Percentiles rank a stretch among this genome's conserved stretches.
Evolutionary conservation across 2,113 vertebrate genomes (phyloP).

Genomic region (Spea bombifrons): DNA sequence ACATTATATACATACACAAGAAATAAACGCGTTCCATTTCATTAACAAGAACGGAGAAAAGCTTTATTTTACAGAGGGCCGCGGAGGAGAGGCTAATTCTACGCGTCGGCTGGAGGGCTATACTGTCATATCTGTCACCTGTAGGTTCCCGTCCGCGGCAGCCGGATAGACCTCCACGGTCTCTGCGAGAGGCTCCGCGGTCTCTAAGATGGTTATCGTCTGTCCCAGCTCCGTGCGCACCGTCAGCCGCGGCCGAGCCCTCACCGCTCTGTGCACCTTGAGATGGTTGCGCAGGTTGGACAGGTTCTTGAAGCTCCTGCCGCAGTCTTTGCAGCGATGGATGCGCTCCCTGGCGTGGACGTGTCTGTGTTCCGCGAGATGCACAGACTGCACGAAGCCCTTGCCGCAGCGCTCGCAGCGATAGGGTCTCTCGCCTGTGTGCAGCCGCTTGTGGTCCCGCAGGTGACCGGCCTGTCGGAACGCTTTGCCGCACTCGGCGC

Average conservation of each 20-base stretch:
- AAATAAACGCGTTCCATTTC: neutral
- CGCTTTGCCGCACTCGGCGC: slow-evolving; percentile 78
- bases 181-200: slow-evolving; percentile 77
- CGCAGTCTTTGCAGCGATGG: slow-evolving; percentile 72
- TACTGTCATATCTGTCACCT: slow-evolving; percentile 63
- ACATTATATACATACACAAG: too few relatives aligned
- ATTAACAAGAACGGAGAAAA: slow-evolving; percentile 1
- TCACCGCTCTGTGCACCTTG: slow-evolving; percentile 69
- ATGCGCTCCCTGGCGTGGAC: slow-evolving; percentile 82
- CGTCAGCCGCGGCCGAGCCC: slow-evolving; percentile 61
- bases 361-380: slow-evolving; percentile 78
- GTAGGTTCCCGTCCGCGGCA: slow-evolving; percentile 71
- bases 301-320: slow-evolving; percentile 84
- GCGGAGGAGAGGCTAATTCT: neutral
- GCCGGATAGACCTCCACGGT: slow-evolving; percentile 78
- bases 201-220: slow-evolving; percentile 86
- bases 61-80: slow-evolving; percentile 9
- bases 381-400: slow-evolving; percentile 86
- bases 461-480: slow-evolving; percentile 87
- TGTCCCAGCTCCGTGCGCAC: slow-evolving; percentile 88
- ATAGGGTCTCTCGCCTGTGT: slow-evolving; percentile 80
- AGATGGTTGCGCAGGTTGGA: slow-evolving; percentile 86
- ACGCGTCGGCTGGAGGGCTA: slow-evolving; percentile 52
- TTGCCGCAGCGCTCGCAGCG: slow-evolving; percentile 80
- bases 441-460: slow-evolving; percentile 83